Base-by-base conservation (phyloP, 1,140 invertebrate species). In the Hycleus phaleratus region DNA sequence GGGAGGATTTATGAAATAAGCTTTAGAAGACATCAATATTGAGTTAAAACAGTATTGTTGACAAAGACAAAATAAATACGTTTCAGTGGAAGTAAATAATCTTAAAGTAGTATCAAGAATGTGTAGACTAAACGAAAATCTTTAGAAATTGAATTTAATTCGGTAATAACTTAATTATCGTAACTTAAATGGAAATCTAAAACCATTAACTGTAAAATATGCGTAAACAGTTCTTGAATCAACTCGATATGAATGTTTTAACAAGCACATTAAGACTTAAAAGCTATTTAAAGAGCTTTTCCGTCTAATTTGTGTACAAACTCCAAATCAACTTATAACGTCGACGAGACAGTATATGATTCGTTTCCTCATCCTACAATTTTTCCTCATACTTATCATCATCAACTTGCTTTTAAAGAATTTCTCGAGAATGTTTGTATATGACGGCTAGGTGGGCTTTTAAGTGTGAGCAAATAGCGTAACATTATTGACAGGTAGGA, bases 381-480 rank as follows among this genome's bases (percentile, higher is more conserved):
- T 18, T 18, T 18, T 1, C 18, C 18, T 18, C 18, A 18, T 18
- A 18, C 18, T 18, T 18, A 18, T 18, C 18, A 18, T 18, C 18
- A 18, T 18, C 18, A 18, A 18, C 32, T 32, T 32, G 32, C 32
- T 32, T 32, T 32, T 32, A 32, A 32, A 32, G 32, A 32, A 32
- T 32, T 32, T 32, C 32, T 7, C 32, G 7, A 32, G 32, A 32
- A 32, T 32, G 7, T 32, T 32, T 32, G 32, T 32, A 18, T 18
- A 18, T 18, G 18, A 18, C 18, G 18, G 18, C 38, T 52, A 6
- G 11, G 39, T 32, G 39, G 46, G 26, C 26, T 25, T 46, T 59
- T 50, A 53, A 54, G 58, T 54, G 46, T 44, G 46, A 44, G 50
- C 58, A 59, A 59, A 59, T 51, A 59, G 58, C 50, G 51, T 49